These are phyloP conservation scores for Styela plicata DNA, from an alignment of 23 tunicate species.

Conservation along the genomic window DNA sequence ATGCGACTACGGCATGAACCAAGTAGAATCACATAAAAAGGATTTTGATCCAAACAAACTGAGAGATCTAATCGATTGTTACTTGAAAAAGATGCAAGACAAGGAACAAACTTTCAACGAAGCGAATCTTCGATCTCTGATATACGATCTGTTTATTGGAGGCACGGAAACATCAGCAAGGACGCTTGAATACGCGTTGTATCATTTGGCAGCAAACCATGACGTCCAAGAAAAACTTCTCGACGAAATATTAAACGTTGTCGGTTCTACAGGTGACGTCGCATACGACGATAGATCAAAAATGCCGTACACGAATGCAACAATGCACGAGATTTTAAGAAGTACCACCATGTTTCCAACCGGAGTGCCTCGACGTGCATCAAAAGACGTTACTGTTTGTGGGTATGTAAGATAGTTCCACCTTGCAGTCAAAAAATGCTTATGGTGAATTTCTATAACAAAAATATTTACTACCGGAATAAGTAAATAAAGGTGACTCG, in stretches of 20 bases:
- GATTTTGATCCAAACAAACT: constrained; percentile 15
- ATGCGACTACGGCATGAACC: neutral
- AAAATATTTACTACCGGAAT: too few species aligned
- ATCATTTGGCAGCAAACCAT: constrained; percentile 15
- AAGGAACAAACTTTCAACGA: neutral
- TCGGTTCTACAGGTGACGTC: neutral
- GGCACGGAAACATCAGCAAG: constrained; percentile 23
- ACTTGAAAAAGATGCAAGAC: neutral
- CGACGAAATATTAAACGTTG: neutral
- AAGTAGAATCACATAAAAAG: neutral
- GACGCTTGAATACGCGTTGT: constrained; percentile 14
- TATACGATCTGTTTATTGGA: constrained; percentile 7
- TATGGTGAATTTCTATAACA: too few species aligned
- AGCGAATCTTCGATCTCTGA: neutral
- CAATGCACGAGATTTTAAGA: constrained; percentile 5
- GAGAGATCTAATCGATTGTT: constrained; percentile 24
- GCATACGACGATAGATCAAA: neutral
- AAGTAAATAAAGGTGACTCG: too few species aligned
- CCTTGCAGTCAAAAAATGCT: too few species aligned
- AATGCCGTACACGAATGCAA: constrained; percentile 11
- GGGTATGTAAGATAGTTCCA: too few species aligned
- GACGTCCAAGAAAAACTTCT: constrained; percentile 11
- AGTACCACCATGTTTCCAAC: neutral
- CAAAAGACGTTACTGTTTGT: neutral
- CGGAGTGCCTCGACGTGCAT: neutral